phyloP scores from a whole-genome alignment of 2,113 vertebrate species.

The Protobothrops flavoviridis region DNA sequence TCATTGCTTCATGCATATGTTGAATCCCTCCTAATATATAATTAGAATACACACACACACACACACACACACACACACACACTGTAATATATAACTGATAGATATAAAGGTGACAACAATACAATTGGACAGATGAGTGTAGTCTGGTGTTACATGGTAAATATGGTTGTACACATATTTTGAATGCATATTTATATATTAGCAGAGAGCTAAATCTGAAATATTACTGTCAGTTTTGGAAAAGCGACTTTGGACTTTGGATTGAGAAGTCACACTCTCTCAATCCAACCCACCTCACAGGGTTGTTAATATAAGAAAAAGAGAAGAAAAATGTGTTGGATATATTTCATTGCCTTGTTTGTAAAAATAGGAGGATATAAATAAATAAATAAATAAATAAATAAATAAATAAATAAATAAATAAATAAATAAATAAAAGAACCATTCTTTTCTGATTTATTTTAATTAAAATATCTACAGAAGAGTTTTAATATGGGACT shows the following conservation, averaged over 20 bases:
- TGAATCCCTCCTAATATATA: neutral
- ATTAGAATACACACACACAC: neutral
- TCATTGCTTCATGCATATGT: neutral
- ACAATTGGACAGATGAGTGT: neutral
- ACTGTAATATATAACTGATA: neutral
- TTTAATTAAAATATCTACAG: neutral
- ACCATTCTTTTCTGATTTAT: neutral
- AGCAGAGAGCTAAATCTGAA: neutral
- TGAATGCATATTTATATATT: neutral
- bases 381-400: too few species aligned
- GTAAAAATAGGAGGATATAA: neutral
- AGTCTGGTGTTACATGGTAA: neutral
- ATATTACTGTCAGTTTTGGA: neutral
- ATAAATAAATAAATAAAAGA: neutral
- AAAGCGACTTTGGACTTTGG: neutral
- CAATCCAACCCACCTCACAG: too few species aligned
- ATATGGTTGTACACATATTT: neutral
- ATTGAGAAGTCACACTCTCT: too few species aligned
- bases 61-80: too few species aligned
- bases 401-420: too few species aligned
- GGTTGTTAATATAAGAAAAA: neutral
- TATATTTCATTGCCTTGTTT: neutral
- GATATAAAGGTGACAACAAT: neutral
- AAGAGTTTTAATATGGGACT: neutral
- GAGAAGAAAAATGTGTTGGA: neutral